Evolutionary conservation across 2,888 invertebrate genomes (phyloP).

Genomic region (Cryptophagus acutangulus): DNA sequence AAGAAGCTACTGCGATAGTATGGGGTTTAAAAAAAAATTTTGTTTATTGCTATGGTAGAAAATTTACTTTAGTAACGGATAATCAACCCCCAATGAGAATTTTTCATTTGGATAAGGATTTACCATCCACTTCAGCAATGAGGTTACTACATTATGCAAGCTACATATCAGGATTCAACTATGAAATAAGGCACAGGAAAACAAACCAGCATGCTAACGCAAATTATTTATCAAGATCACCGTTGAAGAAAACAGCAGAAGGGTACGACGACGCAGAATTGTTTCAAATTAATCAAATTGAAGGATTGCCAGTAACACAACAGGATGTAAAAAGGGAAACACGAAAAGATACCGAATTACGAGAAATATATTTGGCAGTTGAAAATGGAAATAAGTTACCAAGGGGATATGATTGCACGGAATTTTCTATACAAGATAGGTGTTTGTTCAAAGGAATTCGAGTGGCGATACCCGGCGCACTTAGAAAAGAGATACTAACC

Average conservation of each 20-base stretch:
- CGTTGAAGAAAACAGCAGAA: not conserved
- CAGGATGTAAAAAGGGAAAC: not conserved
- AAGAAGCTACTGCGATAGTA: constrained; percentile 36
- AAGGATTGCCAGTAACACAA: not conserved
- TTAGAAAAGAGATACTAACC: not conserved
- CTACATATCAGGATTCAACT: constrained; percentile 1
- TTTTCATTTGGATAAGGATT: not conserved
- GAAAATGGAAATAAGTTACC: not conserved
- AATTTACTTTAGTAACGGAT: constrained; percentile 17
- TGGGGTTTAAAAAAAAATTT: constrained; percentile 15
- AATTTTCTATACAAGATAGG: not conserved
- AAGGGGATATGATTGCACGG: not conserved
- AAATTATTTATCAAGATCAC: not conserved
- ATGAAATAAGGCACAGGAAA: not conserved
- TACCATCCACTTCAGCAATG: not conserved
- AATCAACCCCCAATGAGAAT: constrained; percentile 14
- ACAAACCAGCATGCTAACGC: not conserved
- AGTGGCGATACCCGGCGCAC: not conserved
- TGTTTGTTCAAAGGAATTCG: not conserved
- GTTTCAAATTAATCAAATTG: not conserved
- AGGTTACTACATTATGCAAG: not conserved
- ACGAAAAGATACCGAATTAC: not conserved
- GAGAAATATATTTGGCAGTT: not conserved
- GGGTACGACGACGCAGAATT: not conserved
- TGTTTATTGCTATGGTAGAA: constrained; percentile 16